Base-by-base conservation (phyloP, 2,797 vertebrate genomes). In the Enteromius thamalakanensis region DNA sequence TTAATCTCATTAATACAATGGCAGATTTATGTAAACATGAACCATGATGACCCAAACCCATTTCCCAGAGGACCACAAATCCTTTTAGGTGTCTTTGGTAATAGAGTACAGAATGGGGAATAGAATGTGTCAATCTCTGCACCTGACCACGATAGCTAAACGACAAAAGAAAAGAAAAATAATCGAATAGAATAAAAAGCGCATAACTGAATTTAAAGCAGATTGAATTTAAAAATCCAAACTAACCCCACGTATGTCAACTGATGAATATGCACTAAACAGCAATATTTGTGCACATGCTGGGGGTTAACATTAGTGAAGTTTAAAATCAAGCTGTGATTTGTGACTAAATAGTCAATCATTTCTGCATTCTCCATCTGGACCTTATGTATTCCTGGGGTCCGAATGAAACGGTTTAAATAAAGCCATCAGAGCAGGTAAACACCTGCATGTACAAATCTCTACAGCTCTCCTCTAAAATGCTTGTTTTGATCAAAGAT, bases 401-500 rank as follows among this genome's bases (percentile, higher is more conserved):
- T 45, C 65, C 6, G 32, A 26, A 32, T 34, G 0, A n/a, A 47
- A 45, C 5, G 0, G 58, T 40, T 49, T 26, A 72, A 64, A 81
- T 75, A 2, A 76, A 82, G 71, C 60, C 19, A 82, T 67, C 60
- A 82, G 71, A 26, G 58, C 32, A 75, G 80, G 58, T 17, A n/a
- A 62, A 14, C 26, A 4, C 68, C 26, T 64, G 79, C 64, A 62
- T 51, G 70, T 49, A 65, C 14, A 67, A 19, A 82, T 76, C 64
- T 76, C 49, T 55, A 65, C 12, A 49, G 26, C n/a, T 68, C 62
- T 74, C 26, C 26, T 67, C 49, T 68, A 34, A 76, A 21, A 83
- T 69, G 64, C 26, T 55, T 83, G 49, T 77, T 76, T 76, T 77
- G 23, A 76, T 83, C 74, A n/a, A 32, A 76, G 37, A 58, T 40